Base-by-base conservation (phyloP, 2,888 invertebrate genomes). In the Agrilus cyanescens region DNA sequence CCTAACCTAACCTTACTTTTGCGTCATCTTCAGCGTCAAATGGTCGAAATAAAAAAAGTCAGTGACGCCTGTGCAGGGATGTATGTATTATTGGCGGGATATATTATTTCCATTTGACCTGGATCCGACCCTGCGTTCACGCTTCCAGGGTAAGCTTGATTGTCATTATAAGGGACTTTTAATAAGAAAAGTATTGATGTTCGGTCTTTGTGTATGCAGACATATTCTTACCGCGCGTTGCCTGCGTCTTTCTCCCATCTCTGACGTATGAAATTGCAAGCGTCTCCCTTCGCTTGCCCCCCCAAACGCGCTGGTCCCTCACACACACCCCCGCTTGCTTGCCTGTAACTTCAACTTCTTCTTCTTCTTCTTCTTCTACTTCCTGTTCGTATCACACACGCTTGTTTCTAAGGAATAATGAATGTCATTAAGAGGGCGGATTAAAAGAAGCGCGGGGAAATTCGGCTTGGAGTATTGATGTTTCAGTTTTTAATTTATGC, bases 111-210 rank as follows among this genome's bases (percentile, higher is more conserved):
- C 25, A 25, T 10, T 25, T 25, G 25, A 25, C 25, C 25, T 10
- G 25, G 25, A 25, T 25, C 8, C 25, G 25, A 43, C 51, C 54
- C 56, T 25, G 59, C 61, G 59, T 59, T 57, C 59, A 59, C 58
- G 57, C 59, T 59, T 59, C 60, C 56, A 50, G 50, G 50, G 52
- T 50, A 48, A 46, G 57, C 62, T 63, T 62, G 63, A 63, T 63
- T 63, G 63, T 65, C 63, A 65, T 64, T 64, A 64, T 62, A 61
- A 62, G 63, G 63, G 62, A 62, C 63, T 65, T 65, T 64, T 65
- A 65, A 64, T 65, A 65, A 64, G 64, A 63, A 61, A 65, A 65
- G 65, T 64, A 65, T 65, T 65, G 64, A 65, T 64, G 65, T 64
- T 64, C 63, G 63, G 53, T 64, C 64, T 64, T 63, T 63, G 64